These are phyloP conservation scores for Corydoras sp. DNA, from an alignment of 2,113 vertebrate species.

Conservation along the genomic window DNA sequence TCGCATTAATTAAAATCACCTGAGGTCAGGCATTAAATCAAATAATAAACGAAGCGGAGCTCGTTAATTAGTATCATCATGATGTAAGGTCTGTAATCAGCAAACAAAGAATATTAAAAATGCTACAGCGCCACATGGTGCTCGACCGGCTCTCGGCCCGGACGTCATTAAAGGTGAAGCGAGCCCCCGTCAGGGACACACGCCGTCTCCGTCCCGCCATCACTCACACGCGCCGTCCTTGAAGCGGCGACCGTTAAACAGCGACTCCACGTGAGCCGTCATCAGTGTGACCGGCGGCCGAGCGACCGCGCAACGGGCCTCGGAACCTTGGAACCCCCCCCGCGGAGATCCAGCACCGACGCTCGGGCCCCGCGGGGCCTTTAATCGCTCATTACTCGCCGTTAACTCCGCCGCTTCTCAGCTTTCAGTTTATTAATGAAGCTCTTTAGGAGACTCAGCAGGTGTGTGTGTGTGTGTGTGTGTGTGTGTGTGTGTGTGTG, in stretches of 20 bases:
- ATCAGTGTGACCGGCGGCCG: not conserved
- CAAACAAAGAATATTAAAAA: too few relatives aligned
- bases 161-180: not conserved
- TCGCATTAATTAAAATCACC: too few relatives aligned
- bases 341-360: constrained; percentile 8
- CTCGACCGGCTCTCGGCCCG: too few relatives aligned
- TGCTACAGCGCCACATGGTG: too few relatives aligned
- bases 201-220: not conserved
- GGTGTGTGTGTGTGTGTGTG: constrained; percentile 13
- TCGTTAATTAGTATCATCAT: too few relatives aligned
- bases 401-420: not conserved
- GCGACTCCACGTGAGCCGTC: constrained; percentile 12
- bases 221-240: constrained; percentile 13
- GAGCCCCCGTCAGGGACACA: not conserved
- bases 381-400: constrained; percentile 10
- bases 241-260: constrained; percentile 17
- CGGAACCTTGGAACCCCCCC: constrained; percentile 25
- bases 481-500: constrained; percentile 16
- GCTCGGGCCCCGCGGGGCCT: not conserved
- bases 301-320: constrained; percentile 5
- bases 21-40: too few relatives aligned
- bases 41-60: too few relatives aligned
- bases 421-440: constrained; percentile 21
- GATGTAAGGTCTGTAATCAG: too few relatives aligned
- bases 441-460: constrained; percentile 35